Evolutionary conservation across 2,113 vertebrate species (phyloP).

Genomic region (Okapia johnstoni): DNA sequence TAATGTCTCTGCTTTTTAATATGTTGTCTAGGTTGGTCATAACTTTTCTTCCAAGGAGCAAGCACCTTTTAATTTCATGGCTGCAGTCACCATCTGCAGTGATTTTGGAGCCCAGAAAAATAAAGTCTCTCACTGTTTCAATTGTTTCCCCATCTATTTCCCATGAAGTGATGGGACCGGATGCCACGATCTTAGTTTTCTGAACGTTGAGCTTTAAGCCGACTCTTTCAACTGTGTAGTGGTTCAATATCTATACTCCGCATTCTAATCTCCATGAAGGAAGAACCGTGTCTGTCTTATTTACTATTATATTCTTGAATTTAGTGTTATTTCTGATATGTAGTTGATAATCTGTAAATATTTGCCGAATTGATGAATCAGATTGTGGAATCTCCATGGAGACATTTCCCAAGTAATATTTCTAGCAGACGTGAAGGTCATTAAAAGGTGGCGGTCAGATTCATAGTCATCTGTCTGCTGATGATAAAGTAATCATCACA

Average conservation of each 20-base stretch:
- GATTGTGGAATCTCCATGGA: not conserved
- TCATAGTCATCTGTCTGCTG: not conserved
- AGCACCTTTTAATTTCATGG: not conserved
- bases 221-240: not conserved
- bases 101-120: not conserved
- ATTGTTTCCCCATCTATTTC: not conserved
- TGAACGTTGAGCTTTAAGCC: not conserved
- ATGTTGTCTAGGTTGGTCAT: not conserved
- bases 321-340: not conserved
- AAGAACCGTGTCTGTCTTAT: not conserved
- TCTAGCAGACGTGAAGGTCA: not conserved
- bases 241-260: not conserved
- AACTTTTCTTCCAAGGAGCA: not conserved
- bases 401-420: conserved; percentile 18
- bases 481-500: conserved; percentile 34
- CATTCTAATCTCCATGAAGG: not conserved
- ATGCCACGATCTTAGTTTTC: not conserved
- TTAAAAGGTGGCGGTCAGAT: not conserved
- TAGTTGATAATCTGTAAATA: conserved; percentile 2
- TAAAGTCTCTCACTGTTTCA: not conserved
- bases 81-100: not conserved
- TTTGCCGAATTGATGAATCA: conserved; percentile 28
- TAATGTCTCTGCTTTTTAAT: not conserved
- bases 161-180: not conserved
- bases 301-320: not conserved